Evolutionary conservation across 2,113 vertebrate species (phyloP), one percentile per base, ranked within the genome.

Genomic region (Ivindomyrus marchei): DNA sequence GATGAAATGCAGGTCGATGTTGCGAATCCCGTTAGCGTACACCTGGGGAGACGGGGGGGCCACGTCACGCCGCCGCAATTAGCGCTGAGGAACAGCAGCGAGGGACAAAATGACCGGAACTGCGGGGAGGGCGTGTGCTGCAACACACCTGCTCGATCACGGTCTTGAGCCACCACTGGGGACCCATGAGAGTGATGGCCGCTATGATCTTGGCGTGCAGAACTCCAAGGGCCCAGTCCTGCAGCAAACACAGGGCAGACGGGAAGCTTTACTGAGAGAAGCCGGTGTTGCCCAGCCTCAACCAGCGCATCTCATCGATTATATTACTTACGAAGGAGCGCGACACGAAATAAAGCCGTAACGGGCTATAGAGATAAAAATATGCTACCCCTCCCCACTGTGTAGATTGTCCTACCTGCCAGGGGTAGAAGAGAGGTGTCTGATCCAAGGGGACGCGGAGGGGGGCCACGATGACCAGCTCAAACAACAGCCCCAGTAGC

Each of bases 141-240:
- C 53, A 2, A 88, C 91, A n/a, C 58, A 96, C 98, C 97, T 99
- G 98, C 93, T 99, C 98, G 93, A 99, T 99, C 36, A 99, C 98
- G 7, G 97, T 98, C 96, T 99, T 99, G 91, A 99, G 93, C 98
- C 98, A 99, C 98, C 98, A 99, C 95, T 99, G 98, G 90, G 98
- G 98, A 45, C 98, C 98, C 98, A 99, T 99, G 89, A 99, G 93
- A 15, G 98, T 99, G 93, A 99, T 99, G 92, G 98, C 98, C 91
- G 98, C 98, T 89, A 99, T 99, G 93, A 99, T 99, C 96, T 99
- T 99, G 95, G 98, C 98, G 94, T 99, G 98, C 84, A 99, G 96
- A 92, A 99, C 98, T 95, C 98, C 98, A 90, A 99, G 97, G 91
- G 98, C 98, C 98, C 98, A 99, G 93, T 99, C 98, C 98, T 99